Base-by-base conservation (phyloP, 2,113 vertebrate genomes). In the Gadus chalcogrammus region DNA sequence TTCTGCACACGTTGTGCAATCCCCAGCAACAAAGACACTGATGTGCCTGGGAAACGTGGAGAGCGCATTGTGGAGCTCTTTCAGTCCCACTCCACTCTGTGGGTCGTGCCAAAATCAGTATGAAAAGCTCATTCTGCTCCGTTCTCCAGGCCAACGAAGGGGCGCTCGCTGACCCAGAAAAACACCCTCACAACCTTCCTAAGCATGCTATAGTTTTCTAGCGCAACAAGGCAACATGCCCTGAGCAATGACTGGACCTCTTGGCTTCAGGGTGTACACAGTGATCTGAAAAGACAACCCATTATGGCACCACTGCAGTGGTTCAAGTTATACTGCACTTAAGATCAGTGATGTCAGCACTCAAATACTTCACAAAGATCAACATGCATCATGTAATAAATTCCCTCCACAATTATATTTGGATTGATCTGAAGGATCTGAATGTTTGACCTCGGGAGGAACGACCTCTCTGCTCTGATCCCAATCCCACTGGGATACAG, bases 51-150 rank as follows among this genome's bases (percentile, higher is more conserved):
- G 85, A 88, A 88, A 90, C 75, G 77, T 89, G 83, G 86, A 88
- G 84, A 87, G 88, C 87, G 84, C 87, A 88, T 77, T 76, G 82
- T 87, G 83, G 76, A 84, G 42, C 84, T 82, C 80, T 86, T 87
- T 84, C 77, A 87, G 76, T 69, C 75, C 77, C 71, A 56, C 60
- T 80, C 72, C 64, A 80, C 82, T 76, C 82, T 75, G 72, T 75
- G 84, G 80, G 72, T 61, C 67, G 69, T 90, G 88, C 90, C 90
- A 93, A 85, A 75, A 85, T 69, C 69, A 35, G 72, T 87, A 90
- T 85, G 77, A 91, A 91, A 91, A 88, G 85, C 88, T 90, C 73
- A 75, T 91, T 91, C 88, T 88, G 75, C 81, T 69, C 84, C 76
- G 83, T 78, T 67, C 72, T 77, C 77, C 70, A 79, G 85, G 74